phyloP scores from a whole-genome alignment of 2,797 vertebrate genomes.

The Poecilia wingei region DNA sequence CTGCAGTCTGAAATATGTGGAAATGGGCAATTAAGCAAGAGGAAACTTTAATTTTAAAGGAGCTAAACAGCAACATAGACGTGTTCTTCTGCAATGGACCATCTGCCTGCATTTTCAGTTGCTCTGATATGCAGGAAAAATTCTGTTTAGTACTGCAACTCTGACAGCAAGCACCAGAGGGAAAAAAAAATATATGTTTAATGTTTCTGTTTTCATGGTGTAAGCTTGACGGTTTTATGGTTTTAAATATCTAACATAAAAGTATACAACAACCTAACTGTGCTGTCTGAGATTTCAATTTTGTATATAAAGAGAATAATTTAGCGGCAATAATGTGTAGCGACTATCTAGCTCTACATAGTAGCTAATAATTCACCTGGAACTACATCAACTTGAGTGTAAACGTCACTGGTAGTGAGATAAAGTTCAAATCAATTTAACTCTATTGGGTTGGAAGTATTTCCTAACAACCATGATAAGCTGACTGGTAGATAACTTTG shows the following conservation, averaged over 20 bases:
- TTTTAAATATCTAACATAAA: too few species aligned
- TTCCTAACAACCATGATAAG: background rate
- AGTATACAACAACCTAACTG: too few species aligned
- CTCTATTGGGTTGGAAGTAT: background rate
- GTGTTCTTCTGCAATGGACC: background rate
- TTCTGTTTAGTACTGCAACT: background rate
- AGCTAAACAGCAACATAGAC: background rate
- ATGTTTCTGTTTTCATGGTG: background rate
- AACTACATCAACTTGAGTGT: background rate
- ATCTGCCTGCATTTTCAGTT: background rate
- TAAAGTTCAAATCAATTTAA: background rate
- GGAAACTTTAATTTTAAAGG: constrained; percentile 1
- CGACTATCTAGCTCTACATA: background rate
- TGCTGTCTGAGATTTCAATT: too few species aligned
- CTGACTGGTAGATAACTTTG: background rate
- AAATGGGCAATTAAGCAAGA: background rate
- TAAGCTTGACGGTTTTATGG: too few species aligned
- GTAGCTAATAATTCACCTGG: background rate
- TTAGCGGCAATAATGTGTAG: background rate
- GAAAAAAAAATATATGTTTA: background rate
- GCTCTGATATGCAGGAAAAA: background rate
- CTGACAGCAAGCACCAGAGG: background rate
- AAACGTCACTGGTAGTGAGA: background rate
- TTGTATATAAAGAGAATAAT: too few species aligned
- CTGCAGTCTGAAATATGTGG: constrained; percentile 1